Evolutionary conservation across 2,888 invertebrate species (phyloP).

Genomic region (Nycteola revayana): DNA sequence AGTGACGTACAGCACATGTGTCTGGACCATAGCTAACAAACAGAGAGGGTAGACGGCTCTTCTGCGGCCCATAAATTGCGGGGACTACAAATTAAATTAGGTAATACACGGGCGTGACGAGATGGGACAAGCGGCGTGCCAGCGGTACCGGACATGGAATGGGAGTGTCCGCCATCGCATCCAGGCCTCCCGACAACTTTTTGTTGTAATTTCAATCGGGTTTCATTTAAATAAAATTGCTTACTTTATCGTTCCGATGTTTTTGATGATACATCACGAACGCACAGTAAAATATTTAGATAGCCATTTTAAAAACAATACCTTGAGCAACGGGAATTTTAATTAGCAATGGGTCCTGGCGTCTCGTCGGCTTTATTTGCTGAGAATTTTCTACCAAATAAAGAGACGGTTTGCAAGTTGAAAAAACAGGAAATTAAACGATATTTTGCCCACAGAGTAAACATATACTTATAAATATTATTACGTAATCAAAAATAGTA

Average conservation of each 20-base stretch:
- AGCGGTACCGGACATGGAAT: constrained; percentile 71
- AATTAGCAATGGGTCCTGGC: too few species aligned
- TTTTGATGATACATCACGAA: too few species aligned
- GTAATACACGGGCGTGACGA: constrained; percentile 78
- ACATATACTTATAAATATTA: too few species aligned
- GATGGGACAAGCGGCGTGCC: constrained; percentile 65
- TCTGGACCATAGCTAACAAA: constrained; percentile 51
- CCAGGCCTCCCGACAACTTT: constrained; percentile 34
- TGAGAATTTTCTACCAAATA: too few species aligned
- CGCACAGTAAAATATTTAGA: too few species aligned
- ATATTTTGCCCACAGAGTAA: too few species aligned
- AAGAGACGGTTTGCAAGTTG: too few species aligned
- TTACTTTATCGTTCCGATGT: constrained; percentile 34
- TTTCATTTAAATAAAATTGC: constrained; percentile 43
- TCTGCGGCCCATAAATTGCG: constrained; percentile 74
- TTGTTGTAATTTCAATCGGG: constrained; percentile 40
- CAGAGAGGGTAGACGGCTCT: constrained; percentile 62
- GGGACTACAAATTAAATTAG: constrained; percentile 80
- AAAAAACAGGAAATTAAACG: too few species aligned
- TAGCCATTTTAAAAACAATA: too few species aligned
- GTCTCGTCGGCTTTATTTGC: too few species aligned
- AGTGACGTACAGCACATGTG: constrained; percentile 39
- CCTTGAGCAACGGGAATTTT: too few species aligned
- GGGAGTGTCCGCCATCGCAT: constrained; percentile 64
- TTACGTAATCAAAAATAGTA: too few species aligned